Evolutionary conservation across 2,113 vertebrate genomes (phyloP).

Genomic region (Rhinogobius similis): DNA sequence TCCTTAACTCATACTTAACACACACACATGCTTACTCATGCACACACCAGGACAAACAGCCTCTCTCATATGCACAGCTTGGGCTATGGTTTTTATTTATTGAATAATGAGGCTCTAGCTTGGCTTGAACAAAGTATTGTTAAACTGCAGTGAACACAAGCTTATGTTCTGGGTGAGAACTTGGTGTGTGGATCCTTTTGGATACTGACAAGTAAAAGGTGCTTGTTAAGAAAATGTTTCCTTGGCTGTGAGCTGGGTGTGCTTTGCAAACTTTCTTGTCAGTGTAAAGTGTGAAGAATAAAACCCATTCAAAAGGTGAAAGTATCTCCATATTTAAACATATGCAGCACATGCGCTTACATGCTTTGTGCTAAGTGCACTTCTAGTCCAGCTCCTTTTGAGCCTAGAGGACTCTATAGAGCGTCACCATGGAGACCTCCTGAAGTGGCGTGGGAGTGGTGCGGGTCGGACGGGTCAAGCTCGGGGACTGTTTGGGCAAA

Average conservation of each 20-base stretch:
- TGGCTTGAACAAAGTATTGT: slow-evolving; percentile 55
- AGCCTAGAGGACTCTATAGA: slow-evolving; percentile 43
- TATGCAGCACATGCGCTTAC: slow-evolving; percentile 47
- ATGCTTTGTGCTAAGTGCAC: slow-evolving; percentile 36
- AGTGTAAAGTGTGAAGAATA: slow-evolving; percentile 38
- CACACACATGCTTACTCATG: slow-evolving; percentile 25
- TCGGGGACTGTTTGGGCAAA: slow-evolving; percentile 70
- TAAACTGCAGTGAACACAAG: slow-evolving; percentile 53
- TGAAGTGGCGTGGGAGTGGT: slow-evolving; percentile 57
- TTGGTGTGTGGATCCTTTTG: slow-evolving; percentile 35
- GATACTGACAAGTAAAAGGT: slow-evolving; percentile 51
- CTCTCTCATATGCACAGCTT: slow-evolving; percentile 43
- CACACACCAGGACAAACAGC: slow-evolving; percentile 16
- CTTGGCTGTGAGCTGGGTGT: slow-evolving; percentile 49
- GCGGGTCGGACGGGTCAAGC: slow-evolving; percentile 65
- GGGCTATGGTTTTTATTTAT: slow-evolving; percentile 52
- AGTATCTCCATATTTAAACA: slow-evolving; percentile 31
- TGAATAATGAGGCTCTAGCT: slow-evolving; percentile 66
- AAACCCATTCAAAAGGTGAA: slow-evolving; percentile 23
- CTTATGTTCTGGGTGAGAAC: slow-evolving; percentile 14
- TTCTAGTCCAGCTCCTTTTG: slow-evolving; percentile 37
- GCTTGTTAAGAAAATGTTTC: slow-evolving; percentile 67
- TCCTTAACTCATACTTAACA: slow-evolving; percentile 73
- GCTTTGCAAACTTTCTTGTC: slow-evolving; percentile 56
- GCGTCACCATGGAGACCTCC: slow-evolving; percentile 69